These are phyloP conservation scores for Urophycis tenuis DNA, from an alignment of 2,797 vertebrate genomes.

Conservation along the genomic window DNA sequence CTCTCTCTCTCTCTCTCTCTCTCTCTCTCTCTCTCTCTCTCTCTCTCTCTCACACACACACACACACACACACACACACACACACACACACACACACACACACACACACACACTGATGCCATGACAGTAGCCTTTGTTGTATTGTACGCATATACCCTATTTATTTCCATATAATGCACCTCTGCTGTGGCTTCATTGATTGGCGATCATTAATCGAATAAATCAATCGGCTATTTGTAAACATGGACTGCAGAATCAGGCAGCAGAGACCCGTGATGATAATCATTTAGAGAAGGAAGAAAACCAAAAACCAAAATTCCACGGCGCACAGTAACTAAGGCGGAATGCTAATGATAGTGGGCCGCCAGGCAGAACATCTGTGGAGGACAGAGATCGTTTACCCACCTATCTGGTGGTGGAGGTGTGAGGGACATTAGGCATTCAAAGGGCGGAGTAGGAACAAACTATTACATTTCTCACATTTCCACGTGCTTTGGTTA, in stretches of 20 bases:
- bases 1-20: constrained; percentile 14
- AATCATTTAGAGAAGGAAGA: constrained; percentile 40
- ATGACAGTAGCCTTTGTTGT: too few relatives aligned
- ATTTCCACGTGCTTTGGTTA: constrained; percentile 48
- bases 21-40: background rate
- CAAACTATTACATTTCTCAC: constrained; percentile 68
- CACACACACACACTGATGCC: too few relatives aligned
- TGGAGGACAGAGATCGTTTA: constrained; percentile 35
- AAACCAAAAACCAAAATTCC: constrained; percentile 37
- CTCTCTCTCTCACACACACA: constrained; percentile 1
- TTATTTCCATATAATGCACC: too few relatives aligned
- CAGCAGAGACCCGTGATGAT: constrained; percentile 48
- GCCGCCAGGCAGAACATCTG: constrained; percentile 69
- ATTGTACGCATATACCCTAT: too few relatives aligned
- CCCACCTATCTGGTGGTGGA: constrained; percentile 30
- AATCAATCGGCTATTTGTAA: background rate
- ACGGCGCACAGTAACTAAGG: constrained; percentile 43
- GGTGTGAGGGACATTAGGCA: constrained; percentile 56
- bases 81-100: background rate
- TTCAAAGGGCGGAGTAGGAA: constrained; percentile 54
- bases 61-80: constrained; percentile 5
- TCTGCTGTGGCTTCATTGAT: too few relatives aligned
- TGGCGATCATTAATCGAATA: too few relatives aligned
- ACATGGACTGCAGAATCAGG: background rate
- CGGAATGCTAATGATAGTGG: constrained; percentile 73